Evolutionary conservation across 2,888 invertebrate genomes (phyloP).

Genomic region (Pocota personata): DNA sequence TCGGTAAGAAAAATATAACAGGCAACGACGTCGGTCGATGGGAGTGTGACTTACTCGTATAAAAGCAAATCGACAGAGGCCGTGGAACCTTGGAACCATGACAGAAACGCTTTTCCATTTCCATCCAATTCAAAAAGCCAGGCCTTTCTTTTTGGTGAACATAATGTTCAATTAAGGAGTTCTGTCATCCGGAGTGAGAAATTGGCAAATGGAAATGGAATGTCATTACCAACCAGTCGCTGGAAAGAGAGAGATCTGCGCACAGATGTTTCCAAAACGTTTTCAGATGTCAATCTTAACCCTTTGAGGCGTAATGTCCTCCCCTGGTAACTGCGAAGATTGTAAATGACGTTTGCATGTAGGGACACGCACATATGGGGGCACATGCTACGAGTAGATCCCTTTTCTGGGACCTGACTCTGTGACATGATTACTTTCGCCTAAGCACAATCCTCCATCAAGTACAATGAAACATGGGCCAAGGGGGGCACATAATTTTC

Average conservation of each 20-base stretch:
- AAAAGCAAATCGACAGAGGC: not conserved
- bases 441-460: conserved; percentile 9
- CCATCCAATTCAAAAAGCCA: not conserved
- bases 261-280: conserved; percentile 28
- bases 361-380: not conserved
- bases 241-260: not conserved
- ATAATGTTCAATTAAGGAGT: conserved; percentile 43
- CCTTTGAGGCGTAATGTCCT: conserved; percentile 16
- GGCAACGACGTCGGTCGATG: not conserved
- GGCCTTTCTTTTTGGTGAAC: conserved; percentile 32
- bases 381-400: not conserved
- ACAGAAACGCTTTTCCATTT: conserved; percentile 8
- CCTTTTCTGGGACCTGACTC: not conserved
- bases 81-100: conserved; percentile 13
- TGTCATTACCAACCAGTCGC: conserved; percentile 41
- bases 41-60: not conserved
- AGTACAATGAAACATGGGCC: conserved; percentile 41
- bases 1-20: conserved; percentile 20
- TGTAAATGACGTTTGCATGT: conserved; percentile 29
- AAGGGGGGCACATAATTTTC: conserved; percentile 39
- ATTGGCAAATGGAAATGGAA: conserved; percentile 48
- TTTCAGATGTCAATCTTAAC: conserved; percentile 40
- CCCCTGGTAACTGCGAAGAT: not conserved
- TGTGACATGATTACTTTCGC: not conserved
- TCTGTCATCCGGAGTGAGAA: conserved; percentile 30